Conservation (phyloP, 2,888 invertebrate species). For the Phalera bucephala region DNA sequence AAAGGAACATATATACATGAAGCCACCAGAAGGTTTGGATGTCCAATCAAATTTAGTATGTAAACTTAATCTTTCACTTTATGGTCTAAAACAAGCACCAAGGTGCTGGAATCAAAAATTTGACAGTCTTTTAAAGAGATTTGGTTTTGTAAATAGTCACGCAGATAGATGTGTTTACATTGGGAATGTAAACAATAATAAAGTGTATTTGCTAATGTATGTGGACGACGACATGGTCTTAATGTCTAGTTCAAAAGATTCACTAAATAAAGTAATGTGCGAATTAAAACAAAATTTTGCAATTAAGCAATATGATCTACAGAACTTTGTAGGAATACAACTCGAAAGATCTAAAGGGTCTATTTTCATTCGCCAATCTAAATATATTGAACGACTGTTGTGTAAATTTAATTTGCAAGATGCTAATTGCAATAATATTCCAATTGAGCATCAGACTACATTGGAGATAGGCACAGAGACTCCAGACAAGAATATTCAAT, state of each 20-base stretch:
- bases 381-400: neutral
- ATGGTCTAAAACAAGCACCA: conserved; percentile 25
- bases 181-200: conserved; percentile 5
- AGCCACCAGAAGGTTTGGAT: conserved; percentile 22
- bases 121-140: neutral
- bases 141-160: conserved; percentile 6
- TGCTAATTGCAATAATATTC: conserved; percentile 7
- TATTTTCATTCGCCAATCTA: neutral
- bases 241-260: neutral
- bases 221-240: neutral
- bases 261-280: neutral
- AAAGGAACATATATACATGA: conserved; percentile 18
- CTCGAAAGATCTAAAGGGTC: neutral
- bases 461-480: neutral
- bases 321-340: neutral
- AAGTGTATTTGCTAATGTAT: neutral
- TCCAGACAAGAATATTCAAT: conserved; percentile 9
- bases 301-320: neutral
- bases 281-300: conserved; percentile 1
- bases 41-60: conserved; percentile 12
- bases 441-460: neutral
- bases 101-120: conserved; percentile 26
- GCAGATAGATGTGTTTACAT: conserved; percentile 20
- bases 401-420: conserved; percentile 6
- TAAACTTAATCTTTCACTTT: conserved; percentile 19